Conservation (phyloP, 2,888 invertebrate species). For the Orthosia cruda region DNA sequence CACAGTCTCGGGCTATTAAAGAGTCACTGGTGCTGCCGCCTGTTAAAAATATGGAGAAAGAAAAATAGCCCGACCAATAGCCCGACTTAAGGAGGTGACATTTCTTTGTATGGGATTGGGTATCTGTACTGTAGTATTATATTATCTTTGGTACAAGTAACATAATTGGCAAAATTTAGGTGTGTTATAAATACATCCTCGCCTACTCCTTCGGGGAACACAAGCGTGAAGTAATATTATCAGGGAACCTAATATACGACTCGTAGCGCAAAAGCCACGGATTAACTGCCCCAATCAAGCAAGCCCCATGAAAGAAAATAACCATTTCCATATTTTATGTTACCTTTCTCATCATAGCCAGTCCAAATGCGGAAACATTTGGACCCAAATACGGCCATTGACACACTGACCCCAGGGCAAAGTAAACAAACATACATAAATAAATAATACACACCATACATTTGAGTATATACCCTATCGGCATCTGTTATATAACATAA, state of each 20-base stretch:
- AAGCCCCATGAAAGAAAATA: slow-evolving; percentile 6
- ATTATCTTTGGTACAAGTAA: no score
- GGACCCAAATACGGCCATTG: slow-evolving; percentile 19
- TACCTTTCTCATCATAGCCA: not conserved
- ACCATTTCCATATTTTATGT: slow-evolving; percentile 40
- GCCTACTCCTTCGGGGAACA: no score
- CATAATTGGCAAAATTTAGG: not conserved
- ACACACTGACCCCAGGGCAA: slow-evolving; percentile 50
- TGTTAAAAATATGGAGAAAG: no score
- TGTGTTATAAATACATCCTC: not conserved
- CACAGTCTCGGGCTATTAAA: no score
- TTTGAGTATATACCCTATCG: no score
- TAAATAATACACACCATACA: slow-evolving; percentile 52
- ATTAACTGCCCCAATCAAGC: not conserved
- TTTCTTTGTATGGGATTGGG: no score
- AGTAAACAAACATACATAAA: slow-evolving; percentile 31
- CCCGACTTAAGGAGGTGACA: no score
- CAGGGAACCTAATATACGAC: not conserved
- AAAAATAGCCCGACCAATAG: no score
- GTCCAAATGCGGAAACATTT: not conserved
- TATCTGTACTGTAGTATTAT: no score
- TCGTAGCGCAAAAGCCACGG: not conserved
- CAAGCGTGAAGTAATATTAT: not conserved
- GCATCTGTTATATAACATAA: slow-evolving; percentile 28
- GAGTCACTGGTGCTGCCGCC: no score